These are phyloP conservation scores for Ia io DNA, from an alignment of 2,113 vertebrate species.

Conservation along the genomic window DNA sequence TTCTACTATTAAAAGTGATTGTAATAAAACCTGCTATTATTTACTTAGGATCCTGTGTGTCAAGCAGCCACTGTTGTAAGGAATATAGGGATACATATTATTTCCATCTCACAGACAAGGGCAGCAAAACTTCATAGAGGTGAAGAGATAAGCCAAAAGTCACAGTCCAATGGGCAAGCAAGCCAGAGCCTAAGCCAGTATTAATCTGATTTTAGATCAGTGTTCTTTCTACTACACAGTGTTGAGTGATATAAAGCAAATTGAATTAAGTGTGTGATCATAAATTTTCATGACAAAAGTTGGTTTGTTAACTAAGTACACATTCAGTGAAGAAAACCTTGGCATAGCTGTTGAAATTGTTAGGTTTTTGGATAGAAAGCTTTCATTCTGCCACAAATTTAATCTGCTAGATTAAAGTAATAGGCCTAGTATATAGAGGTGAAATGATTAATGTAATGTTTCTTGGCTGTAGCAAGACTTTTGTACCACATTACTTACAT, in stretches of 20 bases:
- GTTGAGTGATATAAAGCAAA: constrained; percentile 26
- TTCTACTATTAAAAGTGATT: background rate
- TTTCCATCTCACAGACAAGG: background rate
- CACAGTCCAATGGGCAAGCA: background rate
- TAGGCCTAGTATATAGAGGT: background rate
- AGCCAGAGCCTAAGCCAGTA: background rate
- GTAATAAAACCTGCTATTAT: background rate
- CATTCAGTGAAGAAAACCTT: background rate
- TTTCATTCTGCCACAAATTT: constrained; percentile 14
- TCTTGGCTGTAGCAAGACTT: background rate
- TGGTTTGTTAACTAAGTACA: background rate
- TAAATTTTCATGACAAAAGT: constrained; percentile 18
- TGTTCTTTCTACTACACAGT: background rate
- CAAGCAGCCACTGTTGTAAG: background rate
- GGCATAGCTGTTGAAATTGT: background rate
- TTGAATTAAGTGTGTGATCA: background rate
- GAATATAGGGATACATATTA: background rate
- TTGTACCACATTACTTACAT: background rate
- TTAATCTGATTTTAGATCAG: background rate
- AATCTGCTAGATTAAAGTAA: background rate
- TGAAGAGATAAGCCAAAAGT: background rate
- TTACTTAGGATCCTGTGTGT: background rate
- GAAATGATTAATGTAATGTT: background rate
- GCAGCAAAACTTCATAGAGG: background rate
- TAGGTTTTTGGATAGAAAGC: background rate